A percentile compares a stretch with the other conserved stretches of the same genome.
Conservation (phyloP, 1,140 invertebrate species). For the Lordiphosa stackelbergi region DNA sequence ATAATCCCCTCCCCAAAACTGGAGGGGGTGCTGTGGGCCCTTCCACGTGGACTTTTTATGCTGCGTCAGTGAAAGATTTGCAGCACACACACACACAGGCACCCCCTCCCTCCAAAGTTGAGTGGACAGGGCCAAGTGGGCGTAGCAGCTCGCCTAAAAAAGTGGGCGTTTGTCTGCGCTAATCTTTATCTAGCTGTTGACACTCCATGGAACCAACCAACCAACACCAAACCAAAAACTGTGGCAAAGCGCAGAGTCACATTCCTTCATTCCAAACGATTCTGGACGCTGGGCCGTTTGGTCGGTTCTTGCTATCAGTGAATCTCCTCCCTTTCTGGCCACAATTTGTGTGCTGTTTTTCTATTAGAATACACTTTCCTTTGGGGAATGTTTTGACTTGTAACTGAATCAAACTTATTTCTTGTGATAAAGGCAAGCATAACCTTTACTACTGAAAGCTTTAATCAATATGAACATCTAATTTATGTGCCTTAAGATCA, state of each 20-base stretch:
- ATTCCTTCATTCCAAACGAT: conserved; percentile 27
- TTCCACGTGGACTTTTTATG: conserved; percentile 58
- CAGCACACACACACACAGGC: conserved; percentile 27
- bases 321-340: too few relatives aligned
- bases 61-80: conserved; percentile 72
- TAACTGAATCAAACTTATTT: too few relatives aligned
- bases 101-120: conserved; percentile 8
- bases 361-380: too few relatives aligned
- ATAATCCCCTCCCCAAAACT: conserved; percentile 46
- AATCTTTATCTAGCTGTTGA: conserved; percentile 75
- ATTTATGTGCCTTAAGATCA: too few relatives aligned
- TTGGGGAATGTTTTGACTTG: too few relatives aligned
- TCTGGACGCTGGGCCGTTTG: too few relatives aligned
- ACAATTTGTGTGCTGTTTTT: conserved; percentile 1
- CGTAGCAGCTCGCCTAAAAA: conserved; percentile 45
- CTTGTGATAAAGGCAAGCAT: too few relatives aligned
- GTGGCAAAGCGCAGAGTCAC: conserved; percentile 43
- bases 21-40: conserved; percentile 27
- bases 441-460: too few relatives aligned
- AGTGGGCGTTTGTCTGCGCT: conserved; percentile 73
- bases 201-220: conserved; percentile 58
- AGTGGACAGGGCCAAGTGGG: conserved; percentile 59
- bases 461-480: too few relatives aligned
- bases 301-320: too few relatives aligned
- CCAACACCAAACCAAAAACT: conserved; percentile 28